Base-by-base conservation (phyloP, 2,888 invertebrate genomes). In the Leptogaster cylindrica region DNA sequence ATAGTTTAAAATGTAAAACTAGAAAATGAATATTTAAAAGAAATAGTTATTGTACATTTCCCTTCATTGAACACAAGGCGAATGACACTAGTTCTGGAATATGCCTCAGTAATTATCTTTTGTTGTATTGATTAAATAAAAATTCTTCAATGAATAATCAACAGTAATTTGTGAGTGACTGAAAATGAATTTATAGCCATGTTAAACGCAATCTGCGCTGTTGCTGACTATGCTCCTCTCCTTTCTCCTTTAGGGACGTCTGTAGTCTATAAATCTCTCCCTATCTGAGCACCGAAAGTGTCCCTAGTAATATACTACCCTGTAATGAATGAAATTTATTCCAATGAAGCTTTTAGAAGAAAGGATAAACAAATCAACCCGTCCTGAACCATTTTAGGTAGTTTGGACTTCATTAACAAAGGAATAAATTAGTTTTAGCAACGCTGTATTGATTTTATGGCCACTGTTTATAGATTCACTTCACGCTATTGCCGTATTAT, bases 381-480 rank as follows among this genome's bases (percentile, higher is more conserved):
- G 20, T 16, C 18, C 33, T 27, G 51, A n/a, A 31, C 20, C 52
- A 14, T 52, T 52, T 52, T 52, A 33, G 33, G 52, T 52, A 31
- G 52, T 52, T 52, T 52, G 52, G 33, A 52, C 52, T 52, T 52
- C 52, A 52, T 52, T 52, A 52, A 52, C 28, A 33, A 33, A 12
- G 33, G 52, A 52, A 52, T 52, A 52, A 52, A 52, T 52, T 52
- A 52, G 33, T 52, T 52, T 52, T 28, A 52, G 52, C 52, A 52
- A 28, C 33, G 18, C 18, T 23, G 18, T 33, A 52, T 52, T 52
- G 52, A 52, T 52, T 52, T 52, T 52, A 31, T 20, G 16, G 31
- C n/a, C 16, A 28, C 20, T 18, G 31, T 52, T 52, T 52, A 33
- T 33, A 16, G 52, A 52, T 52, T 52, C 52, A 52, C 52, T 31